phyloP scores from a whole-genome alignment of 2,888 invertebrate genomes.

The Polietes domitor region DNA sequence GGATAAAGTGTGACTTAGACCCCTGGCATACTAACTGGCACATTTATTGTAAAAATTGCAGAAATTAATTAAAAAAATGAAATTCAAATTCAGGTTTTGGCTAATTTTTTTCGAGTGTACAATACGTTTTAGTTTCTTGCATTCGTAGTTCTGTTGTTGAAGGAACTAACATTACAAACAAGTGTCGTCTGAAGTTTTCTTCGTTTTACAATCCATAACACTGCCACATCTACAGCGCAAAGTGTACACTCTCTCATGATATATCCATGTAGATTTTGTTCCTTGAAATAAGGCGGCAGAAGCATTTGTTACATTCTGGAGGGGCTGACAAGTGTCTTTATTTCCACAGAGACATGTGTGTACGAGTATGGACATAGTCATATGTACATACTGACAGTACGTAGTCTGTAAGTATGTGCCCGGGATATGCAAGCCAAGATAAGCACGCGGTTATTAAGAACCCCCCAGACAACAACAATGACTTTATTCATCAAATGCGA shows the following conservation, averaged over 20 bases:
- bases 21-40: too few species aligned
- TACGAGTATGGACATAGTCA: not conserved
- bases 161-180: constrained; percentile 67
- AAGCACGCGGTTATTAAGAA: constrained; percentile 49
- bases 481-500: constrained; percentile 68
- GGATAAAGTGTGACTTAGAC: too few species aligned
- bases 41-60: too few species aligned
- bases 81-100: too few species aligned
- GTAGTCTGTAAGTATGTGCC: not conserved
- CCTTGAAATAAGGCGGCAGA: constrained; percentile 55
- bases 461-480: constrained; percentile 41
- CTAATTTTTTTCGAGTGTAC: constrained; percentile 71
- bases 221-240: not conserved
- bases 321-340: constrained; percentile 62
- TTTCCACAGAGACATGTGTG: constrained; percentile 22
- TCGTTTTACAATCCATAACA: not conserved
- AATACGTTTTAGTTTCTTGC: constrained; percentile 31
- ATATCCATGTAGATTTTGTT: constrained; percentile 11
- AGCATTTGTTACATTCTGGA: constrained; percentile 42
- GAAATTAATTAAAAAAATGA: too few species aligned
- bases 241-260: constrained; percentile 2
- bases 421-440: constrained; percentile 51
- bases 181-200: constrained; percentile 71
- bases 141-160: not conserved
- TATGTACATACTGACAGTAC: not conserved